These are phyloP conservation scores for Callinectes sapidus DNA, from an alignment of 2,888 invertebrate genomes.

Conservation along the genomic window DNA sequence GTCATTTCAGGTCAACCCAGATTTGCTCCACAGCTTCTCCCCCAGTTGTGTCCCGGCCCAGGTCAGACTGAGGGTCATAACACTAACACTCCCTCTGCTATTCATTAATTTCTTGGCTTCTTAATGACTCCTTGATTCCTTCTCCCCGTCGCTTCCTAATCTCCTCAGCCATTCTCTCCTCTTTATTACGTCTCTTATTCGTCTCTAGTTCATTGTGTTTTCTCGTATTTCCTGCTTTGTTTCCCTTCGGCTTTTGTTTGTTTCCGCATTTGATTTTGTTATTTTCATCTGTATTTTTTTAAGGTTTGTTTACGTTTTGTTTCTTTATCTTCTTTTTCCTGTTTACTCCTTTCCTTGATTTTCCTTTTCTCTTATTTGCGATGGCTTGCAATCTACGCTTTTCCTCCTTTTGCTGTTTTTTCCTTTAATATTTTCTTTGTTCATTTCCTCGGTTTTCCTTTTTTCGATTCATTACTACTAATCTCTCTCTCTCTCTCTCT, in stretches of 20 bases:
- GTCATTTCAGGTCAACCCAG: neutral
- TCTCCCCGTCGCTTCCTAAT: neutral
- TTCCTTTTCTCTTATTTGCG: neutral
- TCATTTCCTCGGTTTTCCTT: neutral
- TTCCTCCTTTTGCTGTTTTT: neutral
- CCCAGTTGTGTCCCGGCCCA: neutral
- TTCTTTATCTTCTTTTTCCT: neutral
- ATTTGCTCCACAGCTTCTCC: neutral
- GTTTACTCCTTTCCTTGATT: neutral
- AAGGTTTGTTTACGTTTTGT: neutral
- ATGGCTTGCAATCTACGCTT: neutral
- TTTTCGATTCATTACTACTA: neutral
- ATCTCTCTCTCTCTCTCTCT: constrained; percentile 1
- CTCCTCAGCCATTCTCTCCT: constrained; percentile 14
- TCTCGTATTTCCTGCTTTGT: neutral
- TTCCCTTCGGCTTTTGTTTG: neutral
- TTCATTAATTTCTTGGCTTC: constrained; percentile 39
- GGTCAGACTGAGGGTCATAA: neutral
- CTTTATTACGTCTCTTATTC: constrained; percentile 7
- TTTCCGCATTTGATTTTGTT: neutral
- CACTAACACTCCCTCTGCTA: constrained; percentile 20
- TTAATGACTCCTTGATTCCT: constrained; percentile 24
- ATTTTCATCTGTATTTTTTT: neutral
- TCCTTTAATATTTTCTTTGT: neutral
- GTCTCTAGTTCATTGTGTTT: neutral